Conservation (phyloP, 2,113 vertebrate species). For the Embiotoca jacksoni region DNA sequence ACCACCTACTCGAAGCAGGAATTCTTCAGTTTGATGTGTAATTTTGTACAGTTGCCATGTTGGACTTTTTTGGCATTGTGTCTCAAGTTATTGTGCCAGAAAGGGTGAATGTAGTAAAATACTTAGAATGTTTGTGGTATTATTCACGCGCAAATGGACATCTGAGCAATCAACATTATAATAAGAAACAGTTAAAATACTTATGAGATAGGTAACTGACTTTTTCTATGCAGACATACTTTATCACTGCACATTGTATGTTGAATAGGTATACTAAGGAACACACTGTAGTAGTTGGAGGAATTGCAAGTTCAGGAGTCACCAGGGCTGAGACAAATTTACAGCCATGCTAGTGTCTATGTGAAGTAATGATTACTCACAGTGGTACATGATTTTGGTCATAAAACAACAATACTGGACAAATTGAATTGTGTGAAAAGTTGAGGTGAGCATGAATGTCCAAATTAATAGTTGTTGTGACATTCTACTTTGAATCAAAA, state of each 20-base stretch:
- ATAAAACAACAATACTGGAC: too few species aligned
- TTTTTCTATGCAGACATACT: not conserved
- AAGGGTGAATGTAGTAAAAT: conserved; percentile 37
- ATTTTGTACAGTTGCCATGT: conserved; percentile 34
- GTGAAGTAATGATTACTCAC: not conserved
- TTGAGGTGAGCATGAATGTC: too few species aligned
- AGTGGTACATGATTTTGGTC: not conserved
- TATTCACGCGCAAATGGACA: conserved; percentile 11
- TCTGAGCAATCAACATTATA: not conserved
- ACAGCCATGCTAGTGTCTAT: not conserved
- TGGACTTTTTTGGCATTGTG: conserved; percentile 1
- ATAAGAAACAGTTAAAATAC: not conserved
- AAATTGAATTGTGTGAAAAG: too few species aligned
- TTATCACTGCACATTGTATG: not conserved
- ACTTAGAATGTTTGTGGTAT: conserved; percentile 38
- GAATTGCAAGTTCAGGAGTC: not conserved
- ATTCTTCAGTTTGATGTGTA: conserved; percentile 49
- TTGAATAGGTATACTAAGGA: not conserved
- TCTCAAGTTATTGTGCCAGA: conserved; percentile 25
- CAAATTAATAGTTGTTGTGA: too few species aligned
- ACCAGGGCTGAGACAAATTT: not conserved
- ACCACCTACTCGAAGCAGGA: conserved; percentile 12
- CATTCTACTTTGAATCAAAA: too few species aligned
- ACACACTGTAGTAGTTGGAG: not conserved
- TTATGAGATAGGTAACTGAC: conserved; percentile 1